Evolutionary conservation across 1,140 invertebrate genomes (phyloP).

Genomic region (Trigoniulus corallinus): DNA sequence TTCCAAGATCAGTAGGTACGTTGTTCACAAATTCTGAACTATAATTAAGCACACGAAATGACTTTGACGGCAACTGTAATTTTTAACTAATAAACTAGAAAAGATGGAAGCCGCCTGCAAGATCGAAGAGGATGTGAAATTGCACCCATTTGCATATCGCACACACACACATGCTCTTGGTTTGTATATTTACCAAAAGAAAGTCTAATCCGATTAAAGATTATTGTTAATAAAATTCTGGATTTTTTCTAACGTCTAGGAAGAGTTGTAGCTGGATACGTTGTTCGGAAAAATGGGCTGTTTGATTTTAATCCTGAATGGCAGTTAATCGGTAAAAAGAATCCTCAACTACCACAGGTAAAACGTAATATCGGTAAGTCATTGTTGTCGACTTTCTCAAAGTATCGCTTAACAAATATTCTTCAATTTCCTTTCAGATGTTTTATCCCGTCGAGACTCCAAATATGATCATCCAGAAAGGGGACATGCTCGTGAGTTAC

Average conservation of each 20-base stretch:
- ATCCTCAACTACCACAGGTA: conserved; percentile 73
- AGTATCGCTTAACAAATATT: neutral
- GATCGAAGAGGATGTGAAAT: conserved; percentile 58
- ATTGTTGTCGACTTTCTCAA: no score
- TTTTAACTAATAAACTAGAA: conserved; percentile 38
- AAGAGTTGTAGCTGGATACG: conserved; percentile 71
- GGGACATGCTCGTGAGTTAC: conserved; percentile 50
- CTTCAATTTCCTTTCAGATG: conserved; percentile 37
- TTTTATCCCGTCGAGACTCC: conserved; percentile 70
- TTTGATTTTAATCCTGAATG: conserved; percentile 41
- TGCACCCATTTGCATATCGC: conserved; percentile 88
- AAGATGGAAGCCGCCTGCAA: conserved; percentile 77
- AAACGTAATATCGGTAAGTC: neutral
- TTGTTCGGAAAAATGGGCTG: conserved; percentile 39
- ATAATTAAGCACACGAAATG: conserved; percentile 16
- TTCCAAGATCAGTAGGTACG: conserved; percentile 32
- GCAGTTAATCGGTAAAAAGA: conserved; percentile 71
- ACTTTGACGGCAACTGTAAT: conserved; percentile 1
- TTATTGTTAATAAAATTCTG: neutral
- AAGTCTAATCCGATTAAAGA: neutral
- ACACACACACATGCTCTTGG: conserved; percentile 84
- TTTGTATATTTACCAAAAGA: conserved; percentile 19
- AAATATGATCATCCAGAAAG: conserved; percentile 32
- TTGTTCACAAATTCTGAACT: neutral
- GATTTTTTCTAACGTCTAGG: conserved; percentile 31